Evolutionary conservation across 1,140 invertebrate genomes (phyloP), one percentile per base, ranked within the genome.

Genomic region (Rhagoletis zephyria): DNA sequence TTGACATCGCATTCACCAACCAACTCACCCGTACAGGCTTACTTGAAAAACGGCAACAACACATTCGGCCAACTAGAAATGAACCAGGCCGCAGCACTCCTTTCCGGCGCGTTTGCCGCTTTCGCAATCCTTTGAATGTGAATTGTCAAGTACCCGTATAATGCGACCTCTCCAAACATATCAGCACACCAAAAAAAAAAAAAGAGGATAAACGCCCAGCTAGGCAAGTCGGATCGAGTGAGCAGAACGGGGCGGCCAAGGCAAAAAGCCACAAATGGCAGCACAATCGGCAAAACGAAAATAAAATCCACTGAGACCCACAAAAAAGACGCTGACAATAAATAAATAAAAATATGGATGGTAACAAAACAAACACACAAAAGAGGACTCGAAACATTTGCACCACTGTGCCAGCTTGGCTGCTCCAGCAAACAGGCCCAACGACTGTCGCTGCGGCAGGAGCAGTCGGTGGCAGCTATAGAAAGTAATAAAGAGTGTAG

Each of bases 231-330:
- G 56, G 3, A 14, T 42, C 19, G 12, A 87, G 63, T 30, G 0
- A 90, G 89, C 90, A 88, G 64, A 12, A n/a, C 64, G 19, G 0
- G 16, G 67, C 42, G 67, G 42, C 67, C 67, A 91, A 91, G 90
- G 89, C 91, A 90, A 91, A 90, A 91, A 91, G 90, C 91, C 90
- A 91, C 91, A 91, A 91, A 91, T 91, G 91, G 91, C 91, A 91
- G 91, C 90, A 90, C 89, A 90, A 91, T 87, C 87, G 88, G 40
- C 88, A 89, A 90, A 91, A 91, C 90, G 90, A 91, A 88, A 81
- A 81, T 81, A 56, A 89, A 86, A 64, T 86, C 88, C 89, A 90
- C 91, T 91, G 90, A 90, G 91, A 87, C 88, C 51, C 70, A 88
- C 64, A 87, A 87, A 30, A 74, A 85, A 70, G 63, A 88, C 85